phyloP scores from a whole-genome alignment of 2,888 invertebrate genomes.

The Julus scandinavius region DNA sequence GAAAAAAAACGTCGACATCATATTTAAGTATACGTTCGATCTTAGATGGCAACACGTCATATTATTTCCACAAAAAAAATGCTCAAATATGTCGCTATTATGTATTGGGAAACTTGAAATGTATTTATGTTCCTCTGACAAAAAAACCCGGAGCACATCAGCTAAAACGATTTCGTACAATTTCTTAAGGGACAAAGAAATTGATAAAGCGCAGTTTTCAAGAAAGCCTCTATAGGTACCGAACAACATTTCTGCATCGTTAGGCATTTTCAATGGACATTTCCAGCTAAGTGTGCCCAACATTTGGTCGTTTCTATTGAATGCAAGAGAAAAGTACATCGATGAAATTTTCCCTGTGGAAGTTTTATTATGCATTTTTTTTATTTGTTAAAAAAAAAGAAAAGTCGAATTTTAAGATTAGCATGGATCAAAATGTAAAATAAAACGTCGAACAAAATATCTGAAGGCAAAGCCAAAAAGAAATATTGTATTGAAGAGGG shows the following conservation, averaged over 20 bases:
- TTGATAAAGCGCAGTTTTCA: neutral
- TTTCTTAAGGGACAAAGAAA: conserved; percentile 23
- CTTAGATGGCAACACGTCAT: neutral
- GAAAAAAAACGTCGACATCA: too few relatives aligned
- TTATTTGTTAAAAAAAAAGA: neutral
- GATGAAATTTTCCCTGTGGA: neutral
- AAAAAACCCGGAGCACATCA: neutral
- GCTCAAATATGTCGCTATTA: neutral
- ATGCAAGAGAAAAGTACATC: neutral
- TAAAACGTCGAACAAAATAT: neutral
- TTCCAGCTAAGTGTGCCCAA: neutral
- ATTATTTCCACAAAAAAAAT: neutral
- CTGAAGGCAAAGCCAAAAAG: too few relatives aligned
- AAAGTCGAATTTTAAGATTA: neutral
- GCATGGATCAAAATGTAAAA: neutral
- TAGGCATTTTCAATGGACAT: neutral
- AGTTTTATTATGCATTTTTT: neutral
- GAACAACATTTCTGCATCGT: conserved; percentile 16
- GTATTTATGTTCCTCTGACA: neutral
- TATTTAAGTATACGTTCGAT: neutral
- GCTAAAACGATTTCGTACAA: neutral
- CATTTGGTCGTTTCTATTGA: conserved; percentile 9
- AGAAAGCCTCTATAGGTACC: neutral
- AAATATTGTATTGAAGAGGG: too few relatives aligned
- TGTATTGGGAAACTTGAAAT: neutral